Evolutionary conservation across 2,797 vertebrate genomes (phyloP).

Genomic region (Apogon talboti): DNA sequence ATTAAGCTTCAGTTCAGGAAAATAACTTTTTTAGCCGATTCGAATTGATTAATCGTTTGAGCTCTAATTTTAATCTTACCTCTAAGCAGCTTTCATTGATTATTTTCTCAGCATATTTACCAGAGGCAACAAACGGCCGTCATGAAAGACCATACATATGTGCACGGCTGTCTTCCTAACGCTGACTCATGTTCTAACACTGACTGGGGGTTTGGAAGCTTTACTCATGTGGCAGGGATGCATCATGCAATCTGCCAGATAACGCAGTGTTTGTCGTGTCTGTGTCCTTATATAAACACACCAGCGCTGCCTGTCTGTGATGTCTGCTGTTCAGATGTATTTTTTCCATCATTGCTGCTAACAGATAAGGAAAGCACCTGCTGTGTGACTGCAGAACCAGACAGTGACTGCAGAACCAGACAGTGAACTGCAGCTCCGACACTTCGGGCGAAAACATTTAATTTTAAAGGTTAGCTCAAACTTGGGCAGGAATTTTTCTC

Average conservation of each 20-base stretch:
- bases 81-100: slow-evolving; percentile 10
- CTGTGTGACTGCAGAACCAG: not conserved
- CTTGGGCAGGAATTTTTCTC: not conserved
- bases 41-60: too few species aligned
- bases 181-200: slow-evolving; percentile 68
- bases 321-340: slow-evolving; percentile 42
- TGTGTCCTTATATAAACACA: slow-evolving; percentile 47
- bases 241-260: slow-evolving; percentile 70
- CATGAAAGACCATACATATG: slow-evolving; percentile 45
- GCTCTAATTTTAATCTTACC: not conserved
- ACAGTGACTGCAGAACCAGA: slow-evolving; percentile 8
- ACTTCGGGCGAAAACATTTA: not conserved
- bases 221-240: slow-evolving; percentile 60
- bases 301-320: slow-evolving; percentile 56
- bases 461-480: slow-evolving; percentile 24
- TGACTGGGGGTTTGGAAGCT: slow-evolving; percentile 54
- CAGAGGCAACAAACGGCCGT: slow-evolving; percentile 35
- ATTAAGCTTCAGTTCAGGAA: too few species aligned
- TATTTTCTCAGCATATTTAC: slow-evolving; percentile 27
- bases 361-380: slow-evolving; percentile 24
- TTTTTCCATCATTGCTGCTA: slow-evolving; percentile 29
- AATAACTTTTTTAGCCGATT: too few species aligned
- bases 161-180: slow-evolving; percentile 46
- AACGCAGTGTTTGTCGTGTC: slow-evolving; percentile 43
- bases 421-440: slow-evolving; percentile 13